These are phyloP conservation scores for Dendrocincla fuliginosa DNA, from an alignment of 2,797 vertebrate species.

Conservation along the genomic window DNA sequence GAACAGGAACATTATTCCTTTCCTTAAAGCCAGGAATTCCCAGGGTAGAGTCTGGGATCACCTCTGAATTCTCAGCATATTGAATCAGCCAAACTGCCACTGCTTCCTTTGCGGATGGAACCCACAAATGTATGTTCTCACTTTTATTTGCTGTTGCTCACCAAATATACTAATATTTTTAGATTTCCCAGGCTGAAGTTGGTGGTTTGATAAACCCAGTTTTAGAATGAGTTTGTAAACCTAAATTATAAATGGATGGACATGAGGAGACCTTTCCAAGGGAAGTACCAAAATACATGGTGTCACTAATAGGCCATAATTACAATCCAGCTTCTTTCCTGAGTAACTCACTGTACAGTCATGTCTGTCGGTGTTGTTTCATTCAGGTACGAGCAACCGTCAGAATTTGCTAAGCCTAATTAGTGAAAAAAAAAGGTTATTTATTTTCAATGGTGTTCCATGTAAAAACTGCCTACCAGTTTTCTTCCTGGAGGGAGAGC, in stretches of 20 bases:
- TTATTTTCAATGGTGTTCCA: background rate
- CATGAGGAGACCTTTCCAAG: constrained; percentile 8
- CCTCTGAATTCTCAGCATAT: background rate
- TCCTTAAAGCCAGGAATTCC: background rate
- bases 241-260: background rate
- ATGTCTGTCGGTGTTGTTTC: constrained; percentile 1
- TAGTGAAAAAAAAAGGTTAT: background rate
- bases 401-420: constrained; percentile 8
- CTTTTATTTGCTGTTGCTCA: background rate
- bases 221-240: background rate
- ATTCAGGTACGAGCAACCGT: constrained; percentile 8
- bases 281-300: background rate
- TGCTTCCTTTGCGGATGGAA: background rate
- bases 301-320: constrained; percentile 20
- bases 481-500: background rate
- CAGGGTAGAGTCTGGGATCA: background rate
- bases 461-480: background rate
- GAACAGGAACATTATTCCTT: background rate
- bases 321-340: constrained; percentile 8
- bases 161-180: background rate
- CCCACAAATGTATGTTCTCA: background rate
- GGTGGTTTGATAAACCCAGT: background rate
- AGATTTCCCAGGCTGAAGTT: background rate
- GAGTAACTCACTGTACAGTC: background rate
- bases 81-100: background rate